phyloP scores from a whole-genome alignment of 2,113 vertebrate species.

The Sphaerodactylus townsendi region DNA sequence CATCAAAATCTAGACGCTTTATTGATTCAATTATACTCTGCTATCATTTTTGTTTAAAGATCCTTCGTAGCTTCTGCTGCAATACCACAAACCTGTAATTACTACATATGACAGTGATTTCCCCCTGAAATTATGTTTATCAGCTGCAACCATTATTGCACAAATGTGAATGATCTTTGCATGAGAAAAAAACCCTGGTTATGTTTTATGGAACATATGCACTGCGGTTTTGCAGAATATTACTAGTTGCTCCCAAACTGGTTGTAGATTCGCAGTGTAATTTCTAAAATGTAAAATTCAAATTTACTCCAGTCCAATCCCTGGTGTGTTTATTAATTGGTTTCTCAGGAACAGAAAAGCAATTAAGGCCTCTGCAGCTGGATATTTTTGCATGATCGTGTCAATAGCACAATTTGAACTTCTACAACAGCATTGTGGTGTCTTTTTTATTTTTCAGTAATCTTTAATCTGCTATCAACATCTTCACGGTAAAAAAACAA shows the following conservation, averaged over 20 bases:
- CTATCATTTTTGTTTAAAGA: neutral
- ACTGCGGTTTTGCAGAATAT: neutral
- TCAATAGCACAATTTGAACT: constrained; percentile 14
- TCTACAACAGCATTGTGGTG: neutral
- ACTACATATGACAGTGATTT: neutral
- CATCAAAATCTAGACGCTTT: no score
- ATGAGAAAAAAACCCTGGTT: neutral
- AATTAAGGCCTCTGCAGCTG: constrained; percentile 32
- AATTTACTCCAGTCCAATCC: constrained; percentile 23
- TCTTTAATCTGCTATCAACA: neutral
- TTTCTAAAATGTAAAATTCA: constrained; percentile 37
- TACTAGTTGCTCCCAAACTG: constrained; percentile 13
- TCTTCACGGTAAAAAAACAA: neutral
- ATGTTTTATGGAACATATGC: neutral
- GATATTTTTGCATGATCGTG: constrained; percentile 24
- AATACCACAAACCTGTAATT: neutral
- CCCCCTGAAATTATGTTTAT: neutral
- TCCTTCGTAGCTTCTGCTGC: neutral
- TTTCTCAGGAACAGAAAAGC: constrained; percentile 49
- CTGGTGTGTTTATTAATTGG: constrained; percentile 46
- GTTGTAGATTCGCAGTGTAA: neutral
- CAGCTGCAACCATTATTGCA: neutral
- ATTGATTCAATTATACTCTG: no score
- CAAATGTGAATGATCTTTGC: rapidly evolving
- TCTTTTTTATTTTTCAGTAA: constrained; percentile 20